These are phyloP conservation scores for Melanostigma gelatinosum DNA, from an alignment of 2,113 vertebrate genomes.

Conservation along the genomic window DNA sequence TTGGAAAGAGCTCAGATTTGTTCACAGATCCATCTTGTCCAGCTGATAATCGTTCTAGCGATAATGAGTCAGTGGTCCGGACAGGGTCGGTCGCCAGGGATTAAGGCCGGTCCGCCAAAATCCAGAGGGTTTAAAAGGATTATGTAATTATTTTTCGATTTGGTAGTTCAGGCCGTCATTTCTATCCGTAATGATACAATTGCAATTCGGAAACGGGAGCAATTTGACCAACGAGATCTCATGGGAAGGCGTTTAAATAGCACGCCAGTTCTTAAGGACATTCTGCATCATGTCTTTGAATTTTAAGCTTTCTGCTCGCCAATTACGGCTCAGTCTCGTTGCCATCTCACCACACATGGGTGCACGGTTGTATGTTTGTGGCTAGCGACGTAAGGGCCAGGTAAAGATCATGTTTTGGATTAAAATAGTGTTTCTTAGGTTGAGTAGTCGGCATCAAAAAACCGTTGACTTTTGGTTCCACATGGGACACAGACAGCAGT, in stretches of 20 bases:
- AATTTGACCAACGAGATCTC: background rate
- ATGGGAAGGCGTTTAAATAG: background rate
- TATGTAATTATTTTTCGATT: background rate
- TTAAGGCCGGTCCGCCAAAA: background rate
- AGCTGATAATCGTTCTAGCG: background rate
- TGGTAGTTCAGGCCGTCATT: background rate
- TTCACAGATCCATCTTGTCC: conserved; percentile 27
- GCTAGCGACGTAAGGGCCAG: no score
- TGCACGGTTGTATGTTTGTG: no score
- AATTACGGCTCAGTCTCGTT: no score
- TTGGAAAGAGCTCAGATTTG: conserved; percentile 11
- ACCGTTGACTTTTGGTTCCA: no score
- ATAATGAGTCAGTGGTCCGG: background rate
- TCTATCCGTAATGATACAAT: background rate
- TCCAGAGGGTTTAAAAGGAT: background rate
- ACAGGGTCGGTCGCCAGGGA: background rate
- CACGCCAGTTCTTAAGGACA: background rate
- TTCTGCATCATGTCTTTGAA: background rate
- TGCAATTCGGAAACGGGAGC: background rate
- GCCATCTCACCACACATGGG: no score
- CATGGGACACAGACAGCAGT: no score
- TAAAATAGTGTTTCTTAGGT: background rate
- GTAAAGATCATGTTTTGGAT: background rate
- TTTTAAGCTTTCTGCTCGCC: background rate
- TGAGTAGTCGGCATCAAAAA: background rate